These are phyloP conservation scores for Peromyscus maniculatus DNA, from an alignment of 2,113 vertebrate genomes.

Conservation along the genomic window DNA sequence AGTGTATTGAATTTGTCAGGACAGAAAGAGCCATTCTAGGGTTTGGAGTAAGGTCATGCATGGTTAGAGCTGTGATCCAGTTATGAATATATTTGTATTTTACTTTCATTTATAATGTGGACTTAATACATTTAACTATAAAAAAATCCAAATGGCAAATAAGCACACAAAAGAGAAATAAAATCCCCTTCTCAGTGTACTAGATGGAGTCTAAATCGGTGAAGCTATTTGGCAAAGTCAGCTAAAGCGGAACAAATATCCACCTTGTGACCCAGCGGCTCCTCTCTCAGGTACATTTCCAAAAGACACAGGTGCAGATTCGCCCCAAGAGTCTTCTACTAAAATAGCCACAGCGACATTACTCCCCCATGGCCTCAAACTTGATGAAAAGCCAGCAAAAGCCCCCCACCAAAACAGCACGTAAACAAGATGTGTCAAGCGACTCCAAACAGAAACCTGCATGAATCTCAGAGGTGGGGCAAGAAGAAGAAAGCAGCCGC, in stretches of 20 bases:
- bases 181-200: background rate
- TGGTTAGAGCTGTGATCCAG: constrained; percentile 35
- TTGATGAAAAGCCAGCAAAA: background rate
- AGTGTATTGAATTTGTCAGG: background rate
- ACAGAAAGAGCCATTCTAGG: background rate
- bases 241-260: background rate
- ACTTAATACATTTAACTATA: constrained; percentile 39
- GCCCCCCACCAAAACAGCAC: background rate
- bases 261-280: background rate
- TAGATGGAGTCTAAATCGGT: background rate
- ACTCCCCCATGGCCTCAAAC: background rate
- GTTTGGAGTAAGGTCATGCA: constrained; percentile 44
- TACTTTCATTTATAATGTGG: constrained; percentile 41
- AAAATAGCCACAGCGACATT: background rate
- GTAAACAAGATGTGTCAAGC: background rate
- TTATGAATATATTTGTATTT: constrained; percentile 53
- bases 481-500: background rate
- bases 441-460: fast-evolving
- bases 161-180: constrained; percentile 46
- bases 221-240: background rate
- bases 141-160: constrained; percentile 19
- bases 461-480: background rate
- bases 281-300: background rate
- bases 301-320: background rate
- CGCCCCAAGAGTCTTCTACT: background rate